Base-by-base conservation (phyloP, 2,888 invertebrate species). In the Perizoma flavofasciatum region DNA sequence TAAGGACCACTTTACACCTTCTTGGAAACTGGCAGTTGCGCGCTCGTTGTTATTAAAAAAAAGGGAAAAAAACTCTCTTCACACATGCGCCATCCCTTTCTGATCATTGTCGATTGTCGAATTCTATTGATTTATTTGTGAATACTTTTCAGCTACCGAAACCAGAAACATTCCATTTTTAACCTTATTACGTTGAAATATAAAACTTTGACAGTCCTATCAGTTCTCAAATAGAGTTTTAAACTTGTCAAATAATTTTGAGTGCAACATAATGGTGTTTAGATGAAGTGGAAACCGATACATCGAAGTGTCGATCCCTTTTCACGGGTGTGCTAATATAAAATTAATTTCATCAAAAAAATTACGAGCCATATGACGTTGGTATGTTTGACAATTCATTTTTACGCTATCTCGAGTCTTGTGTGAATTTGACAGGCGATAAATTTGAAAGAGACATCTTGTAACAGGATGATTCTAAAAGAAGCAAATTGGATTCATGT, bases 251-350 rank as follows among this genome's bases (percentile, higher is more conserved):
- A 75, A 69, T 62, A 68, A 74, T 68, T 65, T 72, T 59, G 61
- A 71, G 68, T 71, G 73, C 77, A 75, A 74, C 65, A 87, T 85
- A 88, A 88, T 87, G 79, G 82, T 71, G 71, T 74, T 78, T 84
- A 85, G 83, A 85, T 90, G 88, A 88, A 87, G 88, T 89, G 88
- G 90, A 91, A 91, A 91, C 85, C 82, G 87, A 91, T 90, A 88
- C 71, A 81, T 78, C 63, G 75, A 83, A 72, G 80, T 89, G 91
- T 91, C 91, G 85, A 87, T 89, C 87, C 88, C 85, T 83, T 86
- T 89, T 90, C 86, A 88, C 79, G 79, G 82, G 70, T 69, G 74
- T 77, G 79, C 80, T 89, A 89, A 89, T 90, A 87, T 87, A 81
- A 88, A 89, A 87, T 91, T 89, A 89, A 89, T 90, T 86, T 83